Conservation (phyloP, 2,888 invertebrate species). For the Pyrgus malvae region DNA sequence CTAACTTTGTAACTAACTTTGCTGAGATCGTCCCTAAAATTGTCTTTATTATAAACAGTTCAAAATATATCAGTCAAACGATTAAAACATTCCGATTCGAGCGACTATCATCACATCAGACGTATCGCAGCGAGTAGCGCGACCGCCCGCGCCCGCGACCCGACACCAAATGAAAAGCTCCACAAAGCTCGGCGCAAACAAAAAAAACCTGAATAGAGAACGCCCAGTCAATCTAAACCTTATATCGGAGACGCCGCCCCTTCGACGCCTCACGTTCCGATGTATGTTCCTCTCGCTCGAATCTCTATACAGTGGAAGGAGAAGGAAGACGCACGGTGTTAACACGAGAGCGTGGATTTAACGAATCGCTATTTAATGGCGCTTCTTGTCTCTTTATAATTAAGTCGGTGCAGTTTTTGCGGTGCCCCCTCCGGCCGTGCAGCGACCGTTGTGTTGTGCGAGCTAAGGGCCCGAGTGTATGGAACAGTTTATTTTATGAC, state of each 20-base stretch:
- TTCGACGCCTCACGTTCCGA: conserved; percentile 82
- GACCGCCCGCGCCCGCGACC: conserved; percentile 60
- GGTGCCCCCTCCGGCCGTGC: conserved; percentile 47
- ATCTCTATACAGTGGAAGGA: conserved; percentile 38
- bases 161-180: conserved; percentile 75
- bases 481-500: conserved; percentile 54
- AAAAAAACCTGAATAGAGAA: conserved; percentile 75
- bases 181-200: conserved; percentile 53
- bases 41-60: not conserved
- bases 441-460: conserved; percentile 61
- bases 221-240: conserved; percentile 81
- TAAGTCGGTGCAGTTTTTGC: conserved; percentile 82
- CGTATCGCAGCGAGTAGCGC: conserved; percentile 33
- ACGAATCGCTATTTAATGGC: conserved; percentile 81
- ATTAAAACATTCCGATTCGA: not conserved
- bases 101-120: not conserved
- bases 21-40: not conserved
- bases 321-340: conserved; percentile 64
- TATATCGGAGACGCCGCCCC: conserved; percentile 85
- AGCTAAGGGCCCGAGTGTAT: conserved; percentile 50
- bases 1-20: not conserved
- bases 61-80: not conserved
- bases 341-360: conserved; percentile 79
- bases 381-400: conserved; percentile 82
- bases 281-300: conserved; percentile 48